Conservation (phyloP, 2,888 invertebrate genomes). For the Gibbula magus region DNA sequence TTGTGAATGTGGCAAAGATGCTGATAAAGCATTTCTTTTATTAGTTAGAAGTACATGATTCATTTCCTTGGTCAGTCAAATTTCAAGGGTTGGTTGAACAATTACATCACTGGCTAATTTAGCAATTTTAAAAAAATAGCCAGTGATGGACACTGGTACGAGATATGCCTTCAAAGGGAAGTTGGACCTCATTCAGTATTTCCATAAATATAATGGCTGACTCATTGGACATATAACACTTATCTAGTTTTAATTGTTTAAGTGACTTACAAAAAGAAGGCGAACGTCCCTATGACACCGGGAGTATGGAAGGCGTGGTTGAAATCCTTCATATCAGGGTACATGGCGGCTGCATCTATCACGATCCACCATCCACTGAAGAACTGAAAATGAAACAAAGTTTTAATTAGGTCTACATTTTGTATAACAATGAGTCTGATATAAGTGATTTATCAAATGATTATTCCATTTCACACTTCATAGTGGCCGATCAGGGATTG, state of each 20-base stretch:
- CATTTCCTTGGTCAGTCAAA: no score
- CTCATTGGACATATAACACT: not conserved
- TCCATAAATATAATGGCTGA: not conserved
- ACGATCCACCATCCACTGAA: constrained; percentile 98
- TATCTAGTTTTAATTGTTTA: not conserved
- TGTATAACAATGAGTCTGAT: not conserved
- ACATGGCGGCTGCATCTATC: constrained; percentile 92
- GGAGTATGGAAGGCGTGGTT: constrained; percentile 87
- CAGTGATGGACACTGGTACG: no score
- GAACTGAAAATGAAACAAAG: constrained; percentile 78
- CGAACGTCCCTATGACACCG: constrained; percentile 94
- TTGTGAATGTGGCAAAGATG: no score
- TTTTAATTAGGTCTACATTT: no score
- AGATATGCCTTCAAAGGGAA: not conserved
- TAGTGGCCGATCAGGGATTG: no score
- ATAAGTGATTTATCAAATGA: no score
- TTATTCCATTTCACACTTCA: no score
- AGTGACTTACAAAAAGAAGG: constrained; percentile 88
- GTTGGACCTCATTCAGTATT: not conserved
- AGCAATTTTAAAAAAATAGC: not conserved
- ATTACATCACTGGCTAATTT: no score
- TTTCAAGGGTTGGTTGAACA: no score
- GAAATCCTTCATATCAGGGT: constrained; percentile 78
- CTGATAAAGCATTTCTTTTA: no score
- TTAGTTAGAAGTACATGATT: no score